phyloP scores from a whole-genome alignment of 2,888 invertebrate species.

The Adineta ricciae region DNA sequence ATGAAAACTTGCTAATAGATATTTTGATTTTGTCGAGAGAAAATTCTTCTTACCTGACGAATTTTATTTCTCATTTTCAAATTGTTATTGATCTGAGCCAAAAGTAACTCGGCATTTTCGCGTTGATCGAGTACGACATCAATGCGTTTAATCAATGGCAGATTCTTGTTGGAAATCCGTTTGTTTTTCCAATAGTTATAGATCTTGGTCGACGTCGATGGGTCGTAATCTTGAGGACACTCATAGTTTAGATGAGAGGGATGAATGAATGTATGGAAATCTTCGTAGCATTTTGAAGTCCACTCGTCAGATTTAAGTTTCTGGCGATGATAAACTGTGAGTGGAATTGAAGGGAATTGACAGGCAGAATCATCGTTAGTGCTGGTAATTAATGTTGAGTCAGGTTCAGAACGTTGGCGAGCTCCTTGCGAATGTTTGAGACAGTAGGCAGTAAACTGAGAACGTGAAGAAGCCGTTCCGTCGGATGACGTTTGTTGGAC shows the following conservation, averaged over 20 bases:
- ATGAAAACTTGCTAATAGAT: not conserved
- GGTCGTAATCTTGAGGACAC: not conserved
- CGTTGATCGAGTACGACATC: constrained; percentile 8
- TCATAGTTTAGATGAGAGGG: not conserved
- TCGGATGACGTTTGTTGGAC: not conserved
- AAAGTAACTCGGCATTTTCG: not conserved
- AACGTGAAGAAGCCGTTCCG: not conserved
- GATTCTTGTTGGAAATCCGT: constrained; percentile 27
- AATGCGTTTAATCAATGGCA: not conserved
- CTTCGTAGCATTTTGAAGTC: not conserved
- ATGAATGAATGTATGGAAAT: not conserved
- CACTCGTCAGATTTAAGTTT: not conserved
- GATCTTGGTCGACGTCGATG: not conserved
- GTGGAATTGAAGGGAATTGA: not conserved
- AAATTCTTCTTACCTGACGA: not conserved
- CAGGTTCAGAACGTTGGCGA: not conserved
- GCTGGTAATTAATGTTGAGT: not conserved
- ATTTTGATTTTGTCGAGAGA: too few relatives aligned
- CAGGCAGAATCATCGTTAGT: not conserved
- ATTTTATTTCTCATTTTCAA: constrained; percentile 1
- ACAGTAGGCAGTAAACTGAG: constrained; percentile 2
- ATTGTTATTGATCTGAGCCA: not conserved
- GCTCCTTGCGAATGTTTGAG: not conserved
- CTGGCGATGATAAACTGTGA: constrained; percentile 10
- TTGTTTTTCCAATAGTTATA: constrained; percentile 35